Percentiles rank a stretch among this genome's conserved stretches.
Evolutionary conservation across 2,797 vertebrate genomes (phyloP).

Genomic region (Catostomus latipinnis): DNA sequence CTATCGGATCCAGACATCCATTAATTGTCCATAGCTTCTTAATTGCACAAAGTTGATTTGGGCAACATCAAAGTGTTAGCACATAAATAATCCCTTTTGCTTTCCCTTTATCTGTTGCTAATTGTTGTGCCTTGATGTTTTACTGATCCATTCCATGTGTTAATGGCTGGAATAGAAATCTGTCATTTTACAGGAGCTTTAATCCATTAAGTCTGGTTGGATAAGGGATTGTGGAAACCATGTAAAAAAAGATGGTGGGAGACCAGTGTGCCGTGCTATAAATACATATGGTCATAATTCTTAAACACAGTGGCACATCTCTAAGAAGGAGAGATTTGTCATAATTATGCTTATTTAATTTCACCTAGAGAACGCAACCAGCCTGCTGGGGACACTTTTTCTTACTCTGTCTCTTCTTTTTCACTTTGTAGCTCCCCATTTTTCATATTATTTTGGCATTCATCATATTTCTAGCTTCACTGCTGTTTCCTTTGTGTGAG

Average conservation of each 20-base stretch:
- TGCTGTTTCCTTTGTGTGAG: constrained; percentile 52
- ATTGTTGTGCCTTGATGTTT: background rate
- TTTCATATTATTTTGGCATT: constrained; percentile 48
- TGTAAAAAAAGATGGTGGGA: constrained; percentile 43
- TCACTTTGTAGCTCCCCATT: constrained; percentile 24
- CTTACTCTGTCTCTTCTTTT: constrained; percentile 34
- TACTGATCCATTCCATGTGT: background rate
- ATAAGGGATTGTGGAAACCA: constrained; percentile 23
- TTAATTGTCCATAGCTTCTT: too few species aligned
- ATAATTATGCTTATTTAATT: constrained; percentile 55
- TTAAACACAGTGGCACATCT: constrained; percentile 40
- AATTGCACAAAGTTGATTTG: too few species aligned
- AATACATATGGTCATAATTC: constrained; percentile 53
- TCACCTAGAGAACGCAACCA: constrained; percentile 43
- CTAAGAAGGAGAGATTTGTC: constrained; percentile 39
- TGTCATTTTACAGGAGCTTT: constrained; percentile 17
- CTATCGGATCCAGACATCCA: too few species aligned
- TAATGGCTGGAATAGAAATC: constrained; percentile 6
- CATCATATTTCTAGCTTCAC: constrained; percentile 52
- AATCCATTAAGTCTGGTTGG: constrained; percentile 47
- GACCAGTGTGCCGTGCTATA: constrained; percentile 40
- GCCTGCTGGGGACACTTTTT: constrained; percentile 39
- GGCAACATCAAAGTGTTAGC: too few species aligned
- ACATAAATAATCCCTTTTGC: background rate
- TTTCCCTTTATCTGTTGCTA: background rate